Conservation (phyloP, 2,113 vertebrate species). For the Conger conger region DNA sequence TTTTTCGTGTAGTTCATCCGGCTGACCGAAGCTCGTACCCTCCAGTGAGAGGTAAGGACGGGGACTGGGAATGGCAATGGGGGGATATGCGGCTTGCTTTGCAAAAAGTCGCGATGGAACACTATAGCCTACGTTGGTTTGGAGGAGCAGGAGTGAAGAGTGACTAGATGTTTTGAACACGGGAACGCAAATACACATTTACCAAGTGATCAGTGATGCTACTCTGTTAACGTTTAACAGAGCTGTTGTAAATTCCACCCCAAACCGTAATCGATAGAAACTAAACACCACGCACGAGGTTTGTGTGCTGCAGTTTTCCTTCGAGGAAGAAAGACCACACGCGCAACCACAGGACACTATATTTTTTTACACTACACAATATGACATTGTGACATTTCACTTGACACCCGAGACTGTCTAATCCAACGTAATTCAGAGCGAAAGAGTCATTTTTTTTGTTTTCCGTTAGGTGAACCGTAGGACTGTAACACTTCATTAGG, state of each 20-base stretch:
- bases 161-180: not conserved
- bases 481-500: not conserved
- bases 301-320: constrained; percentile 6
- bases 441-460: not conserved
- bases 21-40: constrained; percentile 55
- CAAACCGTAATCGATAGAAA: not conserved
- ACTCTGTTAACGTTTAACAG: not conserved
- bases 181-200: not conserved
- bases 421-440: not conserved
- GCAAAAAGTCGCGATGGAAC: not conserved
- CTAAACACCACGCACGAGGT: constrained; percentile 14
- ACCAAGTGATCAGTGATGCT: not conserved
- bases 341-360: not conserved
- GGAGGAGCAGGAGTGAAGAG: not conserved
- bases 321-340: constrained; percentile 7
- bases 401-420: not conserved
- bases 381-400: not conserved
- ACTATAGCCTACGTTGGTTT: not conserved
- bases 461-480: not conserved
- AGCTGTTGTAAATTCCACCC: not conserved
- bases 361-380: not conserved
- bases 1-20: constrained; percentile 55
- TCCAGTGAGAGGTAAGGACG: constrained; percentile 68
- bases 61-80: constrained; percentile 22
- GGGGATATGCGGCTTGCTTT: constrained; percentile 24